phyloP scores from a whole-genome alignment of 2,888 invertebrate species.

The Phyto melanocephala region DNA sequence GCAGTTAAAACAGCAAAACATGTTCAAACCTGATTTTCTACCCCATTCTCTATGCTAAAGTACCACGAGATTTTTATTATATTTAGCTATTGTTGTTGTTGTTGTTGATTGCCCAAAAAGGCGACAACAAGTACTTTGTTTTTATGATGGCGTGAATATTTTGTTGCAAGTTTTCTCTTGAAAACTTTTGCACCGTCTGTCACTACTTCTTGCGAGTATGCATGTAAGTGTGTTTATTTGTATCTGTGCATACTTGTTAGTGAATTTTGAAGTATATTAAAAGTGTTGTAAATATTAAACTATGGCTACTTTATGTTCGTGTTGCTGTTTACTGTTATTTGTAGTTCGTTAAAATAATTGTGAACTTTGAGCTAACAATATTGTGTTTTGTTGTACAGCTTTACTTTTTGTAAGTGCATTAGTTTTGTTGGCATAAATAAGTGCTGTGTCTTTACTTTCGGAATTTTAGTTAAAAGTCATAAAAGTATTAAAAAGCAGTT shows the following conservation, averaged over 20 bases:
- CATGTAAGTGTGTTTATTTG: background rate
- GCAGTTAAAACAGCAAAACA: conserved; percentile 46
- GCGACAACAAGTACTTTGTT: conserved; percentile 55
- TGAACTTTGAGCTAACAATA: conserved; percentile 57
- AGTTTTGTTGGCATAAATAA: background rate
- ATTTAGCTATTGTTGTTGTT: background rate
- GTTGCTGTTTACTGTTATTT: background rate
- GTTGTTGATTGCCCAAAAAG: conserved; percentile 21
- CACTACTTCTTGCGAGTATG: background rate
- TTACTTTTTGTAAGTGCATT: background rate
- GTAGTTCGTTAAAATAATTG: conserved; percentile 48
- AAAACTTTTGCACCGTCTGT: conserved; percentile 6
- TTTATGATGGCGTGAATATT: conserved; percentile 52
- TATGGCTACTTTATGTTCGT: conserved; percentile 40
- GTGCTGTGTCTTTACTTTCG: background rate
- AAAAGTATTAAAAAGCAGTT: conserved; percentile 20
- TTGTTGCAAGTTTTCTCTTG: conserved; percentile 32
- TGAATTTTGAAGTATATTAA: background rate
- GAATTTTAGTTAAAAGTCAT: conserved; percentile 23
- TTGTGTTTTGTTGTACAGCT: background rate
- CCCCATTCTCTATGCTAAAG: background rate
- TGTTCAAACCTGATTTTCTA: conserved; percentile 5
- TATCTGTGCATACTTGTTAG: too few species aligned
- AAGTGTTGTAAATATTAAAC: conserved; percentile 23
- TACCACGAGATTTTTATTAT: conserved; percentile 16